These are phyloP conservation scores for Plectropomus leopardus DNA, from an alignment of 2,113 vertebrate species.

Conservation along the genomic window DNA sequence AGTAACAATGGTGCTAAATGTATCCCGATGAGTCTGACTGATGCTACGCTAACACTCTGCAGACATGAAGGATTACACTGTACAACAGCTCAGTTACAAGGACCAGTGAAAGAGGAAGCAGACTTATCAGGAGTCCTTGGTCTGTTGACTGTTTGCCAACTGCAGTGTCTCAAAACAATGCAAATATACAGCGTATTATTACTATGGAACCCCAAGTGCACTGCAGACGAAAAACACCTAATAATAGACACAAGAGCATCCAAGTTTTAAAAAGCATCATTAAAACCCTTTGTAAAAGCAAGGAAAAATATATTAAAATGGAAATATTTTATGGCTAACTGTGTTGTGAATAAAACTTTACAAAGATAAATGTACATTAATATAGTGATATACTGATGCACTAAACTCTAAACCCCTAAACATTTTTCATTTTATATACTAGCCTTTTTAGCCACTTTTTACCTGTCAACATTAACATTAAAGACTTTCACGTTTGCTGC, in stretches of 20 bases:
- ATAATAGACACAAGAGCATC: not conserved
- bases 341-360: not conserved
- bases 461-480: not conserved
- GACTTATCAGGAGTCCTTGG: slow-evolving; percentile 23
- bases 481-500: not conserved
- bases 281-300: no score
- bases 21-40: slow-evolving; percentile 1
- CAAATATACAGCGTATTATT: not conserved
- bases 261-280: no score
- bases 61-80: not conserved
- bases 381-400: not conserved
- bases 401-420: not conserved
- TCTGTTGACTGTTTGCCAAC: slow-evolving; percentile 23
- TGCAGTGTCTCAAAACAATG: slow-evolving; percentile 14
- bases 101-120: slow-evolving; percentile 5
- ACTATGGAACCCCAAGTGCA: not conserved
- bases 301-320: no score
- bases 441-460: not conserved
- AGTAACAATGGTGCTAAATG: slow-evolving; percentile 8
- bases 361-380: not conserved
- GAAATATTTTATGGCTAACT: not conserved
- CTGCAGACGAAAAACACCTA: not conserved
- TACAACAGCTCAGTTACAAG: not conserved
- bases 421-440: not conserved
- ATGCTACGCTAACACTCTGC: slow-evolving; percentile 5